These are phyloP conservation scores for Enteromius afrohamiltoni DNA, from an alignment of 2,797 vertebrate genomes.

Conservation along the genomic window DNA sequence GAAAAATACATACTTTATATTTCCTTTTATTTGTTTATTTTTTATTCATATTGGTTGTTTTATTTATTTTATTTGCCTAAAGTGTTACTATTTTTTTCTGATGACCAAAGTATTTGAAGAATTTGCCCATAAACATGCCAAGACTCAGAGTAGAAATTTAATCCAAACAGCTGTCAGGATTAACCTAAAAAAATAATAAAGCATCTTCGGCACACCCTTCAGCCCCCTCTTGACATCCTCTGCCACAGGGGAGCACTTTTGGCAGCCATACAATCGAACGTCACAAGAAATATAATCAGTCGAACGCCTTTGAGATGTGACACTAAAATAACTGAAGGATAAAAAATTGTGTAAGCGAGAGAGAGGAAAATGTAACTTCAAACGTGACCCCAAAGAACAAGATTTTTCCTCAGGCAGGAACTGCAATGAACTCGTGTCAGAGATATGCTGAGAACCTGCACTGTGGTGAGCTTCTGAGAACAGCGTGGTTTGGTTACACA, in stretches of 20 bases:
- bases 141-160: conserved; percentile 33
- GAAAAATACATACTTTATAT: background rate
- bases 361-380: background rate
- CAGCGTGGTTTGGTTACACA: background rate
- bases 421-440: background rate
- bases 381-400: background rate
- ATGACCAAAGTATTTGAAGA: conserved; percentile 40
- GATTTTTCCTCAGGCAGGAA: background rate
- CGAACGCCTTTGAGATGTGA: conserved; percentile 15
- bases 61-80: background rate
- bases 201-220: conserved; percentile 41
- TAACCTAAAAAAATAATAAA: conserved; percentile 40
- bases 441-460: background rate
- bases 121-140: conserved; percentile 48
- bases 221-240: conserved; percentile 18
- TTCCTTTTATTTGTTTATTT: background rate
- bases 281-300: conserved; percentile 15
- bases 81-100: background rate
- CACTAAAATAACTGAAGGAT: conserved; percentile 15
- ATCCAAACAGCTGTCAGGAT: conserved; percentile 32
- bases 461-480: conserved; percentile 27
- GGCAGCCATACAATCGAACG: conserved; percentile 8
- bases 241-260: conserved; percentile 20
- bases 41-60: too few species aligned
- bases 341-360: background rate